These are phyloP conservation scores for Gavia stellata DNA, from an alignment of 2,113 vertebrate species.

Conservation along the genomic window DNA sequence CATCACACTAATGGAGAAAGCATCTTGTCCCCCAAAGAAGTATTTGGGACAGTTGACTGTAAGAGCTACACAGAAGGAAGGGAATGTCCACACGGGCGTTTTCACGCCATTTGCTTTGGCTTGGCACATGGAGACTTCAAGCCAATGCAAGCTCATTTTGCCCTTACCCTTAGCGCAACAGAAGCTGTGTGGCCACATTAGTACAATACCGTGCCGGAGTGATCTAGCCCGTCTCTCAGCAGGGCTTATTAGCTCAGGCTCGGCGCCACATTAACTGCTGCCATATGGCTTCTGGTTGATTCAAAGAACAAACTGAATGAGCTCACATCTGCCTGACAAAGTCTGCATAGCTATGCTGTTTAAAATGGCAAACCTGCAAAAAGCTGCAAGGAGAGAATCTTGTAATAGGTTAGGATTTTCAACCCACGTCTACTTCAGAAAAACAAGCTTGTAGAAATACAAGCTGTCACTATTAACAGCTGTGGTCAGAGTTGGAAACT, in stretches of 20 bases:
- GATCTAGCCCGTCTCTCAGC: background rate
- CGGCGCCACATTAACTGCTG: background rate
- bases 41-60: background rate
- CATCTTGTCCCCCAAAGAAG: background rate
- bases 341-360: background rate
- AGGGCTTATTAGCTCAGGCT: slow-evolving; percentile 32
- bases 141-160: background rate
- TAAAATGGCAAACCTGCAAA: background rate
- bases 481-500: background rate
- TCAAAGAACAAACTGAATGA: background rate
- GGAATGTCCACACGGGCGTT: accelerated
- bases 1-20: background rate
- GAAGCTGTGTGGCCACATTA: background rate
- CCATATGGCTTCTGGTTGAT: slow-evolving; percentile 1
- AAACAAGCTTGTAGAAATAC: background rate
- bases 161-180: background rate
- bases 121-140: accelerated
- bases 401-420: background rate
- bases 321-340: slow-evolving; percentile 11
- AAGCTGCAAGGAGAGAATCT: background rate
- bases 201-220: background rate
- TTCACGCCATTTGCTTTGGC: background rate
- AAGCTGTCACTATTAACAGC: background rate
- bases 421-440: background rate
- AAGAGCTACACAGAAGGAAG: background rate